Percentiles rank a stretch among this genome's conserved stretches.
Evolutionary conservation across 2,888 invertebrate species (phyloP).

Genomic region (Tethea ocularis): DNA sequence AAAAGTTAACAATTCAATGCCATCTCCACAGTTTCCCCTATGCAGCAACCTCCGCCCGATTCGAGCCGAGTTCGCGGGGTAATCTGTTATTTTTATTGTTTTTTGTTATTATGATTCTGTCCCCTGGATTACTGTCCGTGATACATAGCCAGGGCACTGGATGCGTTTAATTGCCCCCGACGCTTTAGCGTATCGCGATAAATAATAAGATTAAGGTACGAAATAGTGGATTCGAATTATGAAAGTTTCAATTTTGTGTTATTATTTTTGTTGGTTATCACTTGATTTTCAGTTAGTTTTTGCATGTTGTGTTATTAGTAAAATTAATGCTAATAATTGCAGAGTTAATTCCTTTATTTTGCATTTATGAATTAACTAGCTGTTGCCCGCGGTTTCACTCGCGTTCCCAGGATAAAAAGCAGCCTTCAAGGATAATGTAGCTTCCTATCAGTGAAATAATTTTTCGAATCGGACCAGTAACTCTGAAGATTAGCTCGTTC

Average conservation of each 20-base stretch:
- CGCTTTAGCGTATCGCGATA: slow-evolving; percentile 69
- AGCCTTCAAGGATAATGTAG: no score
- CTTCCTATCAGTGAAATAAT: no score
- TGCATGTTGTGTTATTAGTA: no score
- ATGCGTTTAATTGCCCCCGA: slow-evolving; percentile 80
- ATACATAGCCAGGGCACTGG: slow-evolving; percentile 73
- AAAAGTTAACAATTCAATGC: slow-evolving; percentile 9
- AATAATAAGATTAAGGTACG: slow-evolving; percentile 79
- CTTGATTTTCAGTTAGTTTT: no score
- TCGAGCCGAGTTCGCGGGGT: slow-evolving; percentile 75
- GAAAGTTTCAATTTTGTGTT: slow-evolving; percentile 34
- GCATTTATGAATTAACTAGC: no score
- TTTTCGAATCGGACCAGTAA: no score
- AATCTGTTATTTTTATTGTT: slow-evolving; percentile 84
- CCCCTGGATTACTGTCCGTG: slow-evolving; percentile 76
- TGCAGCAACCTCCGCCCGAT: slow-evolving; percentile 58
- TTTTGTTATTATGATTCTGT: slow-evolving; percentile 83
- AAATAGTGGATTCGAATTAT: slow-evolving; percentile 56
- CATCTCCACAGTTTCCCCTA: slow-evolving; percentile 43
- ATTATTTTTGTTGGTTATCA: slow-evolving; percentile 14
- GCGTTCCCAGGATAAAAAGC: no score
- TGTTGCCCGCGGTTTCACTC: no score
- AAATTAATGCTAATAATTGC: no score
- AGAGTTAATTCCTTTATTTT: no score
- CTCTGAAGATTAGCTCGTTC: no score